Evolutionary conservation across 2,888 invertebrate genomes (phyloP).

Genomic region (Leptopilina myrica): DNA sequence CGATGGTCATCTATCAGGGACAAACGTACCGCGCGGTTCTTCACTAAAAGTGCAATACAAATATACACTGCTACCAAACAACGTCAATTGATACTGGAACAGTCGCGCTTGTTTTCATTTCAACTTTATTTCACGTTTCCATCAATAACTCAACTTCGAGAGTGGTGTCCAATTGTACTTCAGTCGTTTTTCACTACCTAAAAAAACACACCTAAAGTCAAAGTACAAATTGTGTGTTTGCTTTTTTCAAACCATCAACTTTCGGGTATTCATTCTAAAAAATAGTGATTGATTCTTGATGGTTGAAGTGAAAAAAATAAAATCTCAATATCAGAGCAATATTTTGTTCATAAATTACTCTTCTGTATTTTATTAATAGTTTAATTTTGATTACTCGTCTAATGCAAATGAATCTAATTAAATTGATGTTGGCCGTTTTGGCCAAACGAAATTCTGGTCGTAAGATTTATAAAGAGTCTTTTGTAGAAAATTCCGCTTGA

Average conservation of each 20-base stretch:
- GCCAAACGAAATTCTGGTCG: no score
- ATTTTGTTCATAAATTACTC: no score
- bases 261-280: no score
- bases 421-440: no score
- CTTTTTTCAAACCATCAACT: neutral
- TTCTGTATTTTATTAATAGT: no score
- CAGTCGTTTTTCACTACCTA: neutral
- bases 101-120: slow-evolving; percentile 24
- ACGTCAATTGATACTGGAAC: slow-evolving; percentile 10
- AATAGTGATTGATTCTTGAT: no score
- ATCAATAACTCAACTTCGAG: neutral
- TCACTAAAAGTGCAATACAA: slow-evolving; percentile 7
- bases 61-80: neutral
- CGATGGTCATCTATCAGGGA: slow-evolving; percentile 48
- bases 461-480: no score
- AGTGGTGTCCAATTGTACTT: neutral
- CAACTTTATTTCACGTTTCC: slow-evolving; percentile 20
- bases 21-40: slow-evolving; percentile 35
- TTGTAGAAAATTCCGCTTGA: no score
- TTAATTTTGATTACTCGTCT: no score
- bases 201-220: neutral
- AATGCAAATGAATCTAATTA: no score
- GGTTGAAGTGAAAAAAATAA: no score
- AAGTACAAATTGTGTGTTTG: slow-evolving; percentile 1
- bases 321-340: no score